A percentile compares a stretch with the other conserved stretches of the same genome.
These are phyloP conservation scores for Chymomyza procnemis DNA, from an alignment of 2,888 invertebrate genomes.

Conservation along the genomic window DNA sequence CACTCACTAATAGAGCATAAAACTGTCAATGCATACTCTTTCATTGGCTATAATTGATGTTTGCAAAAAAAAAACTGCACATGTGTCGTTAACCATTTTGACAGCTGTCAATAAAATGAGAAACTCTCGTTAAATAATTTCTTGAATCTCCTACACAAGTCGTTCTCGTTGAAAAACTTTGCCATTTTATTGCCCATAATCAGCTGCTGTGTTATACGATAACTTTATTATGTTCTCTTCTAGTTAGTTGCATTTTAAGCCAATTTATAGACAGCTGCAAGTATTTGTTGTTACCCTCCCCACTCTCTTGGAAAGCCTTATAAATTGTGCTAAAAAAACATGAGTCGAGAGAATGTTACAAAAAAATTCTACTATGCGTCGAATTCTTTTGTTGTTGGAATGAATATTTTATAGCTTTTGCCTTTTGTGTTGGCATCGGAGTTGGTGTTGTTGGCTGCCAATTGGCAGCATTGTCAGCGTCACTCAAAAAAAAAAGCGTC, in stretches of 20 bases:
- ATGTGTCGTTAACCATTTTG: too few species aligned
- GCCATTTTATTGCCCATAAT: too few species aligned
- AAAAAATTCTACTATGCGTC: neutral
- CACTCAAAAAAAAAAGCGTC: slow-evolving; percentile 48
- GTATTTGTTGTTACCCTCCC: neutral
- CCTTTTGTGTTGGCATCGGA: slow-evolving; percentile 39
- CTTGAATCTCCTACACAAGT: too few species aligned
- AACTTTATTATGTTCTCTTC: neutral
- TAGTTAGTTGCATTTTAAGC: slow-evolving; percentile 23
- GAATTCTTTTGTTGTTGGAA: slow-evolving; percentile 35
- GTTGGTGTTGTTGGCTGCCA: slow-evolving; percentile 52
- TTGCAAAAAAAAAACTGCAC: too few species aligned
- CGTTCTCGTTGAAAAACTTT: too few species aligned
- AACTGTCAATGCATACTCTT: too few species aligned
- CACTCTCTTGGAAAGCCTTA: neutral
- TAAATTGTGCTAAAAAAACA: neutral
- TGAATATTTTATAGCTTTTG: slow-evolving; percentile 65
- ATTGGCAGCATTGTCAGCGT: slow-evolving; percentile 67
- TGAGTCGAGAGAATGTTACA: slow-evolving; percentile 10
- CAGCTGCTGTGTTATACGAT: neutral
- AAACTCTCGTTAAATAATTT: too few species aligned
- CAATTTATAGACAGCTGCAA: slow-evolving; percentile 26
- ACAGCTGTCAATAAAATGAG: too few species aligned
- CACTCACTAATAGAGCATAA: too few species aligned
- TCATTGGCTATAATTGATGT: too few species aligned